Conservation (phyloP, 2,113 vertebrate genomes). For the Toxotes jaculatrix region DNA sequence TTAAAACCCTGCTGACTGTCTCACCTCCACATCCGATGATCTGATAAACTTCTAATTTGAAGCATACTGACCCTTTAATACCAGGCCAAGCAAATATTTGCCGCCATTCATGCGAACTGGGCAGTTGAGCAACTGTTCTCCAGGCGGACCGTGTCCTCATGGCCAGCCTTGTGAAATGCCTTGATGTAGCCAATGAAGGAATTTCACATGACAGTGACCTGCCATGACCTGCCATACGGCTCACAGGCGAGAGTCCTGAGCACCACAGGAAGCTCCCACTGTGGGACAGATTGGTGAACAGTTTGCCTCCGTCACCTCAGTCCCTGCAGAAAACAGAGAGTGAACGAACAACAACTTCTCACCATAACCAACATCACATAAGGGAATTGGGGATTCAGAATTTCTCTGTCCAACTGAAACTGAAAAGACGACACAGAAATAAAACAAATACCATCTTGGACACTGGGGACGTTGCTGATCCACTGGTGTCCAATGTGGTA, state of each 20-base stretch:
- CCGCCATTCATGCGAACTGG: neutral
- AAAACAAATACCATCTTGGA: too few species aligned
- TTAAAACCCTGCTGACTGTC: neutral
- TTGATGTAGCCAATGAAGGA: slow-evolving; percentile 14
- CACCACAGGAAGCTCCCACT: slow-evolving; percentile 58
- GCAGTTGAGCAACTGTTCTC: neutral
- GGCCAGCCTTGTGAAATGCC: slow-evolving; percentile 7
- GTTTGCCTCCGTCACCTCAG: slow-evolving; percentile 12
- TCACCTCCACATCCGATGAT: neutral
- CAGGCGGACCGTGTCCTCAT: neutral
- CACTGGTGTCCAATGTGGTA: too few species aligned
- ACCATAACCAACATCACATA: neutral
- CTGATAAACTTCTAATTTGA: neutral
- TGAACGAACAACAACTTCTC: neutral
- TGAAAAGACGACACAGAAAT: neutral
- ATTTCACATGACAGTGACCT: slow-evolving; percentile 17
- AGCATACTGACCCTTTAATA: neutral
- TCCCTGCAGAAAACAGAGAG: slow-evolving; percentile 11
- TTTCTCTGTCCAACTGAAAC: neutral
- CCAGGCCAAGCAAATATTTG: neutral
- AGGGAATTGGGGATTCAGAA: neutral
- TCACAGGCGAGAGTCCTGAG: slow-evolving; percentile 7
- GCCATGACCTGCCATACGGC: slow-evolving; percentile 37
- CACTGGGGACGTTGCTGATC: too few species aligned
- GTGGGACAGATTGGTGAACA: slow-evolving; percentile 58